Conservation (phyloP, 2,888 invertebrate species). For the Synergus laeviventris region DNA sequence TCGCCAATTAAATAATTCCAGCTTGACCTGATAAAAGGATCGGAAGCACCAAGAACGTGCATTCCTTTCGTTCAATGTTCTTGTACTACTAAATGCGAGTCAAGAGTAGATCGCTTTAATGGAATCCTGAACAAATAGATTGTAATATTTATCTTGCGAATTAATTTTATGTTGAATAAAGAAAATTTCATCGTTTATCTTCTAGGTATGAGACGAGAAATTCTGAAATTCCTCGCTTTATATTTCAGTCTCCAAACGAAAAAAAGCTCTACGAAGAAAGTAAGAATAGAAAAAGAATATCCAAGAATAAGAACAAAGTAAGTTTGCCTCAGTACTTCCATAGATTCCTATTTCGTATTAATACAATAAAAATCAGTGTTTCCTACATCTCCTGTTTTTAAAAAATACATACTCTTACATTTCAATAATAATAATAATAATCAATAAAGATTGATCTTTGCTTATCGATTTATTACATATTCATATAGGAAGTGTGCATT, state of each 20-base stretch:
- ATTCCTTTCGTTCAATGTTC: conserved; percentile 22
- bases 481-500: no score
- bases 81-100: conserved; percentile 31
- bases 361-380: background rate
- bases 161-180: no score
- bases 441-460: no score
- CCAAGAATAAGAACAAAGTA: background rate
- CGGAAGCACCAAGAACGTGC: conserved; percentile 22
- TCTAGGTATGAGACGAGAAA: no score
- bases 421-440: no score
- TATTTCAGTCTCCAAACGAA: background rate
- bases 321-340: background rate
- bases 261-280: background rate
- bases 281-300: background rate
- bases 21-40: conserved; percentile 32
- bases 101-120: conserved; percentile 7
- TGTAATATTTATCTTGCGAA: background rate
- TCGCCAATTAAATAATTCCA: conserved; percentile 39
- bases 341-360: background rate
- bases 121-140: conserved; percentile 18
- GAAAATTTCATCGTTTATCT: no score
- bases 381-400: accelerated
- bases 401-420: background rate
- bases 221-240: background rate
- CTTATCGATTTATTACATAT: no score